Evolutionary conservation across 2,888 invertebrate species (phyloP).

Genomic region (Thymelicus acteon): DNA sequence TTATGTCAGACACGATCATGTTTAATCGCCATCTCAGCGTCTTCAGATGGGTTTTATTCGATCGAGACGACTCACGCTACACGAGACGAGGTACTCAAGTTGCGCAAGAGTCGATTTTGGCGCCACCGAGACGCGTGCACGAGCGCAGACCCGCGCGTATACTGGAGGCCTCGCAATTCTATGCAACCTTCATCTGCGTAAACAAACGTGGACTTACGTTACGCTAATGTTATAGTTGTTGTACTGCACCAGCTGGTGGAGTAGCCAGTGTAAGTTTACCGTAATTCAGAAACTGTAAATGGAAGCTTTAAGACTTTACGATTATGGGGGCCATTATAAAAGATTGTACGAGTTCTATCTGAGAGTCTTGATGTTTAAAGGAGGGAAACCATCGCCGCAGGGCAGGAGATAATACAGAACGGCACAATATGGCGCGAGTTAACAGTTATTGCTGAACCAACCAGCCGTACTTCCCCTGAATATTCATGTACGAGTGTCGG

Average conservation of each 20-base stretch:
- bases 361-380: constrained; percentile 16
- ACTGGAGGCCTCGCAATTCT: constrained; percentile 82
- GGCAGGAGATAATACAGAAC: constrained; percentile 52
- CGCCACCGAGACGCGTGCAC: constrained; percentile 83
- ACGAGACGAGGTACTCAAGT: constrained; percentile 59
- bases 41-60: constrained; percentile 62
- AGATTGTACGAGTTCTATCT: constrained; percentile 26
- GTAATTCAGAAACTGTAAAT: constrained; percentile 23
- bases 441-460: constrained; percentile 74
- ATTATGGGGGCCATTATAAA: constrained; percentile 19
- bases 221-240: constrained; percentile 53
- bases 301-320: constrained; percentile 18
- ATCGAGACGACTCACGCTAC: constrained; percentile 60
- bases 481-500: constrained; percentile 71
- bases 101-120: constrained; percentile 74
- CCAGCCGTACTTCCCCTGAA: constrained; percentile 66
- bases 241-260: constrained; percentile 40
- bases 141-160: constrained; percentile 79
- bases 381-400: constrained; percentile 24
- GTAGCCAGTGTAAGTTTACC: constrained; percentile 15
- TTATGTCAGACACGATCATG: constrained; percentile 51
- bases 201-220: constrained; percentile 73
- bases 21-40: constrained; percentile 65
- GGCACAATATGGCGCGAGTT: constrained; percentile 68
- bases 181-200: constrained; percentile 82